Conservation (phyloP, 2,797 vertebrate species). For the Lerista edwardsae region DNA sequence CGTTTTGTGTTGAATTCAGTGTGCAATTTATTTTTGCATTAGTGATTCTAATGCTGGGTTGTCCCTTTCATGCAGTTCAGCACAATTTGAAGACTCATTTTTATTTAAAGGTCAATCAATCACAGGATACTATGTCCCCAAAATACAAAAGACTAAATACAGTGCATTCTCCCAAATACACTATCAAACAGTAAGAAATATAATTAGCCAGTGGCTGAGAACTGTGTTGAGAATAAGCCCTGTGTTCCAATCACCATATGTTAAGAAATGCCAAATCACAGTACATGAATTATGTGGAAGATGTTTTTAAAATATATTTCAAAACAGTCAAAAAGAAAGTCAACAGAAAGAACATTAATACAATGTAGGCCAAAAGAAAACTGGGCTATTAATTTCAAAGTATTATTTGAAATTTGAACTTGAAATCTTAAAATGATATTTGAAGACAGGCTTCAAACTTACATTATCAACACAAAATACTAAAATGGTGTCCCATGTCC, state of each 20-base stretch:
- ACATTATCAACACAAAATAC: neutral
- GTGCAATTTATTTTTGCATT: neutral
- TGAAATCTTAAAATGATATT: neutral
- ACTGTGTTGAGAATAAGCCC: constrained; percentile 10
- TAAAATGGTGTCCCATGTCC: neutral
- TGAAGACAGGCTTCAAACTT: neutral
- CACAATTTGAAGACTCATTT: neutral
- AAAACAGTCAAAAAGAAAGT: constrained; percentile 27
- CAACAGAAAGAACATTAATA: constrained; percentile 39
- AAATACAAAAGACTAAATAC: constrained; percentile 25
- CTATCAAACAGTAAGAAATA: neutral
- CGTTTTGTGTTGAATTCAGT: neutral
- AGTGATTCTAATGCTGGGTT: too few species aligned
- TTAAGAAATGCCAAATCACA: neutral
- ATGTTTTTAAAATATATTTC: constrained; percentile 21
- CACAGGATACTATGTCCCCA: neutral
- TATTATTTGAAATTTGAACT: neutral
- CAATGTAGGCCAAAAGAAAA: constrained; percentile 2
- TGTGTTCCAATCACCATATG: neutral
- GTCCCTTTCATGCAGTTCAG: too few species aligned
- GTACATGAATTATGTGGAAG: neutral
- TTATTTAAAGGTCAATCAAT: constrained; percentile 53
- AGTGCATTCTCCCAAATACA: neutral
- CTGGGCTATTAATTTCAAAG: constrained; percentile 13
- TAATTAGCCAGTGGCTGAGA: constrained; percentile 2